Conservation (phyloP, 2,888 invertebrate genomes). For the Amiota minor region DNA sequence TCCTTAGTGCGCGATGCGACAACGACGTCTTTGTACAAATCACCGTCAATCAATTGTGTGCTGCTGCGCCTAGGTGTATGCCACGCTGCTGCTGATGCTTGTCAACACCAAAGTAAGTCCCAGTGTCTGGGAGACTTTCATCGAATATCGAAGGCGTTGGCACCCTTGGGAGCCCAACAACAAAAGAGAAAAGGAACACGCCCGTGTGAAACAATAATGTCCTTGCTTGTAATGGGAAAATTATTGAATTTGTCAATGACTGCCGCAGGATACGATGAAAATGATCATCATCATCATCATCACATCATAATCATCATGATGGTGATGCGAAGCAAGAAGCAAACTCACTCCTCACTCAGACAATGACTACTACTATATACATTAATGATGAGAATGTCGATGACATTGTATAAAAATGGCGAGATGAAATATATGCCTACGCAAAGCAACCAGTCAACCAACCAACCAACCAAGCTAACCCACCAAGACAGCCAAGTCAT, state of each 20-base stretch:
- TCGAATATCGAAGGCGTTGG: not conserved
- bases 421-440: not conserved
- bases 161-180: not conserved
- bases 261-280: conserved; percentile 46
- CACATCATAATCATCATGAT: too few species aligned
- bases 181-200: not conserved
- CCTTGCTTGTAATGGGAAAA: conserved; percentile 65
- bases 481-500: too few species aligned
- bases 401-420: too few species aligned
- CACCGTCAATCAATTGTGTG: conserved; percentile 49
- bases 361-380: not conserved
- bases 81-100: conserved; percentile 11
- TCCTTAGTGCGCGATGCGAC: conserved; percentile 33
- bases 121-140: not conserved
- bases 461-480: not conserved
- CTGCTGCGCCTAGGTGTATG: conserved; percentile 23
- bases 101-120: conserved; percentile 24
- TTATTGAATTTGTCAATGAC: conserved; percentile 71
- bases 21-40: conserved; percentile 41
- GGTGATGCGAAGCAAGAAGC: too few species aligned
- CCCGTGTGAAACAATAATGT: conserved; percentile 47
- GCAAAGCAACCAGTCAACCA: not conserved
- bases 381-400: not conserved
- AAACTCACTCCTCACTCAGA: conserved; percentile 6
- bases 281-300: not conserved